phyloP scores from a whole-genome alignment of 92 coral and sea anemone genomes.

The Muricea muricata region DNA sequence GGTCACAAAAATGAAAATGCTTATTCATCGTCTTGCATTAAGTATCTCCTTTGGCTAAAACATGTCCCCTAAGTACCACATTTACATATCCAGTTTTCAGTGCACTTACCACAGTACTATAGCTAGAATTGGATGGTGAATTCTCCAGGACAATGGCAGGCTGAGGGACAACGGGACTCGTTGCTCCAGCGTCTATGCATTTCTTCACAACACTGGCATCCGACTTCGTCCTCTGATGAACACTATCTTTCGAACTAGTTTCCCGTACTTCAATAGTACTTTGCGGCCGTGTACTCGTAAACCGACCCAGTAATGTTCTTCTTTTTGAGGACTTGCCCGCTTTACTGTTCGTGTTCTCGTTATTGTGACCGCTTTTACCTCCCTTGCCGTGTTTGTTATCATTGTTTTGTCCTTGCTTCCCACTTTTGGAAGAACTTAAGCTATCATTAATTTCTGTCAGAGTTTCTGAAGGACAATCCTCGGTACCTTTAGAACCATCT shows the following conservation, averaged over 20 bases:
- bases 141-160: background rate
- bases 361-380: background rate
- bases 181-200: background rate
- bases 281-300: constrained; percentile 18
- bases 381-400: background rate
- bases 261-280: constrained; percentile 18
- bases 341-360: background rate
- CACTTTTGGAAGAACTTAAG: background rate
- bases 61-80: background rate
- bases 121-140: background rate
- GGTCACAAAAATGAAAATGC: too few species aligned
- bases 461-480: too few species aligned
- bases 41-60: too few species aligned
- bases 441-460: background rate
- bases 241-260: background rate
- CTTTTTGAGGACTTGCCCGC: constrained; percentile 5
- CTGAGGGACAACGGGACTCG: background rate
- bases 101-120: constrained; percentile 42
- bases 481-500: background rate
- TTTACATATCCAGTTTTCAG: too few species aligned
- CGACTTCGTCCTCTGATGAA: constrained; percentile 8
- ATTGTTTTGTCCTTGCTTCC: background rate
- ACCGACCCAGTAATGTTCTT: constrained; percentile 7
- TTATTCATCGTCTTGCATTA: too few species aligned
- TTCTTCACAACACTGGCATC: constrained; percentile 2